These are phyloP conservation scores for Drosophila pallidifrons DNA, from an alignment of 1,140 invertebrate species.

Conservation along the genomic window DNA sequence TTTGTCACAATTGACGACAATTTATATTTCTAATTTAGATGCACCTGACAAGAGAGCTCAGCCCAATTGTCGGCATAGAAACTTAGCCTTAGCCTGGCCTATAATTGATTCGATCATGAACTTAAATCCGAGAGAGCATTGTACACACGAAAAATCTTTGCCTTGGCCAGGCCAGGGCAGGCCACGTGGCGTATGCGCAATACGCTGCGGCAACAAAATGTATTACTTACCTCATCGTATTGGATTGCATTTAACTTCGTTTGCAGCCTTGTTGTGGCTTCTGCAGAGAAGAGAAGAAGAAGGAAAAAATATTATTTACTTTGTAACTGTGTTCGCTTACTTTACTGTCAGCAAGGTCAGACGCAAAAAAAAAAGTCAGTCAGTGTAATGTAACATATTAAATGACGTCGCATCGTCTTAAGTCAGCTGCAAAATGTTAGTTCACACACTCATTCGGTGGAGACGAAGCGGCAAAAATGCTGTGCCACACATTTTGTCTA, in stretches of 20 bases:
- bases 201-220: slow-evolving; percentile 10
- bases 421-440: slow-evolving; percentile 37
- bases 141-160: not conserved
- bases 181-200: slow-evolving; percentile 45
- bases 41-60: slow-evolving; percentile 55
- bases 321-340: slow-evolving; percentile 6
- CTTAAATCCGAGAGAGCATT: slow-evolving; percentile 44
- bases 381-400: slow-evolving; percentile 59
- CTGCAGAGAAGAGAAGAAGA: slow-evolving; percentile 32
- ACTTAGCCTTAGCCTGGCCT: slow-evolving; percentile 9
- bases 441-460: slow-evolving; percentile 1
- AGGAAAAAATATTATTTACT: slow-evolving; percentile 26
- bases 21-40: slow-evolving; percentile 42
- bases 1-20: slow-evolving; percentile 45
- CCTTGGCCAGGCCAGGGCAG: no score
- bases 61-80: slow-evolving; percentile 31
- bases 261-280: slow-evolving; percentile 46
- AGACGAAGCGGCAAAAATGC: slow-evolving; percentile 78
- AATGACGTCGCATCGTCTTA: slow-evolving; percentile 41
- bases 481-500: slow-evolving; percentile 53
- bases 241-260: slow-evolving; percentile 27
- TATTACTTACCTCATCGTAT: slow-evolving; percentile 64
- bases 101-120: slow-evolving; percentile 79
- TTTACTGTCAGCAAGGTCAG: slow-evolving; percentile 63
- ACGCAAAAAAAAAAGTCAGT: slow-evolving; percentile 61